Percentiles rank a stretch among this genome's conserved stretches.
Conservation (phyloP, 2,113 vertebrate genomes). For the Malaclemys terrapin region DNA sequence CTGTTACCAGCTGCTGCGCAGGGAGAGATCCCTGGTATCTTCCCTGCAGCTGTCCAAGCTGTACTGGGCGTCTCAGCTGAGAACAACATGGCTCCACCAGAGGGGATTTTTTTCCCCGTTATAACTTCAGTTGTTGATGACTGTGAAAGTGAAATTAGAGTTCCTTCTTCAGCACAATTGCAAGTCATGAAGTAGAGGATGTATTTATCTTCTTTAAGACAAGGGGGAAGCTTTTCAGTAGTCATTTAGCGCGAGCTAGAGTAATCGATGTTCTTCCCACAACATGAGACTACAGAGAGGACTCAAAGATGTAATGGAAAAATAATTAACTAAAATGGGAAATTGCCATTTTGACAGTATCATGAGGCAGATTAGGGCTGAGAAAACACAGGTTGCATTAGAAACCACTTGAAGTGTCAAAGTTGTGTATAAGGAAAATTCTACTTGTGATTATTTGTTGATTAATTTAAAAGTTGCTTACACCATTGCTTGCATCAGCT, state of each 20-base stretch:
- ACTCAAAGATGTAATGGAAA: background rate
- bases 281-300: background rate
- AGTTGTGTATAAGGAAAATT: background rate
- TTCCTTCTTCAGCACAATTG: background rate
- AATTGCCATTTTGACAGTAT: fast-evolving
- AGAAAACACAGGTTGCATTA: background rate
- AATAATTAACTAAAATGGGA: background rate
- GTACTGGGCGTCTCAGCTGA: background rate
- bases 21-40: background rate
- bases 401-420: background rate
- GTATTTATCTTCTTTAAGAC: background rate
- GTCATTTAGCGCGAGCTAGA: background rate
- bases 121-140: background rate
- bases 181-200: background rate
- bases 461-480: background rate
- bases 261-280: background rate
- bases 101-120: background rate
- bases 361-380: background rate
- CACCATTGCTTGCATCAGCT: background rate
- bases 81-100: background rate
- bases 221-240: background rate
- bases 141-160: background rate
- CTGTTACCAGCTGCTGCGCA: background rate
- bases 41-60: background rate
- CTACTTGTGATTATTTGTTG: background rate